Conservation (phyloP, 2,797 vertebrate genomes). For the Nasua narica region DNA sequence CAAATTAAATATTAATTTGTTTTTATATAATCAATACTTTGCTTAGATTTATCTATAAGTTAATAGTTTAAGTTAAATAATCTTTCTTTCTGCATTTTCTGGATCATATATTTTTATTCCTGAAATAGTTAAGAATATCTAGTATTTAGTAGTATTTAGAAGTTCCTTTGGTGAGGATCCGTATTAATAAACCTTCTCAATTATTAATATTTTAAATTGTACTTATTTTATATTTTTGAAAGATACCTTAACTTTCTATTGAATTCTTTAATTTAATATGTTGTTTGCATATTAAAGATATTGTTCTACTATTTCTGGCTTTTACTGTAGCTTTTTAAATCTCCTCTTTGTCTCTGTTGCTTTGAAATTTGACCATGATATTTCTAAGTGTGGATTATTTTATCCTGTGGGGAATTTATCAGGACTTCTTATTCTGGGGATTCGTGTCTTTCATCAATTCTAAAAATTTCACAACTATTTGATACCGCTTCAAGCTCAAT, state of each 20-base stretch:
- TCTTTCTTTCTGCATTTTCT: background rate
- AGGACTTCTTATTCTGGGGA: background rate
- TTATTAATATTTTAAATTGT: background rate
- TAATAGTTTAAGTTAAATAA: background rate
- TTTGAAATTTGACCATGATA: background rate
- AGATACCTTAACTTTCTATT: background rate
- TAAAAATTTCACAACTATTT: background rate
- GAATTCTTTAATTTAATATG: background rate
- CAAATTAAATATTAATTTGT: background rate
- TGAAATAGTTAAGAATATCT: background rate
- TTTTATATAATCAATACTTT: background rate
- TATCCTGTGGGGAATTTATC: background rate
- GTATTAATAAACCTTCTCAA: background rate
- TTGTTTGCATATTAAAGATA: background rate
- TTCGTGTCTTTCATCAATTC: background rate
- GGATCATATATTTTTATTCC: background rate
- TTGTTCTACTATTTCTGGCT: background rate
- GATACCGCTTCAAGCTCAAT: background rate
- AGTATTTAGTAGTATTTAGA: background rate
- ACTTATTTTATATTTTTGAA: background rate
- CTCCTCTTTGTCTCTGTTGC: background rate
- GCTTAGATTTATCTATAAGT: background rate
- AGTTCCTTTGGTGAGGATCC: background rate
- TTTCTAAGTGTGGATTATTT: background rate
- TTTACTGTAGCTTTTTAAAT: background rate